Evolutionary conservation across 35 echinoderm and acorn worm genomes (phyloP).

Genomic region (Anneissia japonica): DNA sequence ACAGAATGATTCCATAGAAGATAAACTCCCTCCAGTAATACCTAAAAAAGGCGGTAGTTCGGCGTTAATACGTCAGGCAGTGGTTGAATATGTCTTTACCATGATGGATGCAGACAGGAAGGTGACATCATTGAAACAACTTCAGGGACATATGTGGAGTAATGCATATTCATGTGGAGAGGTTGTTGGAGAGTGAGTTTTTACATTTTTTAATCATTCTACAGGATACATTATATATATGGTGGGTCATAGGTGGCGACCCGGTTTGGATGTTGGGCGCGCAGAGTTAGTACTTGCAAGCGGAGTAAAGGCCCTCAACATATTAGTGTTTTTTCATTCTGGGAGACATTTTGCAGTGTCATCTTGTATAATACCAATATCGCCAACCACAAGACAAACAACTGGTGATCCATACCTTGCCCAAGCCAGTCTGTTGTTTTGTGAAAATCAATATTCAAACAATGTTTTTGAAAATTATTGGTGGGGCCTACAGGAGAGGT

Average conservation of each 20-base stretch:
- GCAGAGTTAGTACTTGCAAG: not conserved
- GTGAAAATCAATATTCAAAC: too few relatives aligned
- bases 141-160: constrained; percentile 83
- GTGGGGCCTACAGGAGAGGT: too few relatives aligned
- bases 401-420: too few relatives aligned
- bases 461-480: too few relatives aligned
- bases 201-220: not conserved
- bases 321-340: not conserved
- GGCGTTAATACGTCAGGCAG: constrained; percentile 20
- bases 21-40: not conserved
- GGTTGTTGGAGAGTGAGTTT: constrained; percentile 65
- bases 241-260: too few relatives aligned
- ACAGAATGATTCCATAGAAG: constrained; percentile 22
- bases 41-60: not conserved
- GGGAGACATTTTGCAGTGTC: not conserved
- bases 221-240: not conserved
- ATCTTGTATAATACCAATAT: too few relatives aligned
- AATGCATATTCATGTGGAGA: constrained; percentile 36
- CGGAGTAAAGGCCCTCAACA: not conserved
- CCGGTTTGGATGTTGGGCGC: not conserved
- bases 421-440: too few relatives aligned
- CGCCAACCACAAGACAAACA: too few relatives aligned
- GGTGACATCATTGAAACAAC: constrained; percentile 71
- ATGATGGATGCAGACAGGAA: constrained; percentile 76
- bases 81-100: constrained; percentile 48